Evolutionary conservation across 2,888 invertebrate genomes (phyloP), one percentile per base, ranked within the genome.

Genomic region (Blera fallax): DNA sequence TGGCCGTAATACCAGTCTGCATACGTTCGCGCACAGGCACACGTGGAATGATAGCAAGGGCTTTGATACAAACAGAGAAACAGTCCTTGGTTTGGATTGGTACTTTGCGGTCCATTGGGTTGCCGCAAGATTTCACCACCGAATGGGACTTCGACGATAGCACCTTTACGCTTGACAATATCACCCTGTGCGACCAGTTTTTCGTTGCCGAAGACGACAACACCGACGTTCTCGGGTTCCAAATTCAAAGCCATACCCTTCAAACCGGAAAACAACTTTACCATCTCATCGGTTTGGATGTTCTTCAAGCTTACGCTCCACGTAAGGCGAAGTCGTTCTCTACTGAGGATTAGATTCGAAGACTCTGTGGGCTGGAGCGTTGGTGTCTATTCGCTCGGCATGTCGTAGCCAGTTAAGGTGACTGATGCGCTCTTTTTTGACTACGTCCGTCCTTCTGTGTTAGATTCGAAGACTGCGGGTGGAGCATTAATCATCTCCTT

Each of bases 241-340:
- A 99, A 98, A 94, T 99, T 99, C 93, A 99, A 95, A 91, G 99
- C 99, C 99, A 99, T 99, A 93, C 99, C 99, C 97, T 99, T 99
- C 87, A 99, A 94, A 88, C 99, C 99, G 45, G 98, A 98, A 90
- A 99, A 99, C 94, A 99, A 99, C 94, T 99, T 99, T 95, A 99
- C 99, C 99, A 99, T 99, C 97, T 99, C 99, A 94, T 99, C 99
- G 89, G 99, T 99, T 94, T 99, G 99, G 93, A 99, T 99, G 94
- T 99, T 99, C 93, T 98, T 99, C 90, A 99, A 95, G 82, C 99
- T n/a, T n/a, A n/a, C n/a, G n/a, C n/a, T n/a, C n/a, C n/a, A n/a
- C n/a, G n/a, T n/a, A n/a, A n/a, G n/a, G n/a, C n/a, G n/a, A n/a
- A n/a, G n/a, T n/a, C n/a, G n/a, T n/a, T n/a, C n/a, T n/a, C n/a